phyloP scores from a whole-genome alignment of 1,140 invertebrate genomes.

The Drosophila pallidifrons region DNA sequence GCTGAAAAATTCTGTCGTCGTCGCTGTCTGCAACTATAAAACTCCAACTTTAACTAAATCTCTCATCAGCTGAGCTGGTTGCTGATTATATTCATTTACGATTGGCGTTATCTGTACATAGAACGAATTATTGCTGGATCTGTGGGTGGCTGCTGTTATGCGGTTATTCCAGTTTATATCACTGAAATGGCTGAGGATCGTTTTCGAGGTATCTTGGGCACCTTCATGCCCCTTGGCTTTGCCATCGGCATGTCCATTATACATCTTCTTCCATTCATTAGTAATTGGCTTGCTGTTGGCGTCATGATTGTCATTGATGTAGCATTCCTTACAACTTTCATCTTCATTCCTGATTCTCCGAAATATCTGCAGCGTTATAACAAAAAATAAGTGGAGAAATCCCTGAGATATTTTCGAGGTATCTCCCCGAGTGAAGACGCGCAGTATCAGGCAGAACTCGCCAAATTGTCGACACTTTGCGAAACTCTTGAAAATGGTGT shows the following conservation, averaged over 20 bases:
- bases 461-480: slow-evolving; percentile 24
- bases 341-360: slow-evolving; percentile 85
- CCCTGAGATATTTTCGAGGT: slow-evolving; percentile 54
- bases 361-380: slow-evolving; percentile 85
- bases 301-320: slow-evolving; percentile 83
- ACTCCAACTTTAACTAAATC: not conserved
- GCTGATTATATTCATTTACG: slow-evolving; percentile 54
- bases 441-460: slow-evolving; percentile 46
- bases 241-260: slow-evolving; percentile 85
- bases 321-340: slow-evolving; percentile 80
- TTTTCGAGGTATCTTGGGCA: slow-evolving; percentile 85
- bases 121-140: slow-evolving; percentile 83
- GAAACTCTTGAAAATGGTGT: not conserved
- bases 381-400: slow-evolving; percentile 49
- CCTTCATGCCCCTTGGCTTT: slow-evolving; percentile 85
- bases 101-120: slow-evolving; percentile 58
- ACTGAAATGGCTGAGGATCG: slow-evolving; percentile 83
- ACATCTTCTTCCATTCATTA: slow-evolving; percentile 85
- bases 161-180: slow-evolving; percentile 84
- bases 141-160: slow-evolving; percentile 77
- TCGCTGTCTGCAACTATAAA: slow-evolving; percentile 3
- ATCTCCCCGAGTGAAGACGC: slow-evolving; percentile 15
- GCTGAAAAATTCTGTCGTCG: slow-evolving; percentile 85
- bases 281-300: slow-evolving; percentile 62
- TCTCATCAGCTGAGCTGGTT: slow-evolving; percentile 51